phyloP scores from a whole-genome alignment of 53 echinoderm and acorn worm species.

The Apostichopus leukothele region DNA sequence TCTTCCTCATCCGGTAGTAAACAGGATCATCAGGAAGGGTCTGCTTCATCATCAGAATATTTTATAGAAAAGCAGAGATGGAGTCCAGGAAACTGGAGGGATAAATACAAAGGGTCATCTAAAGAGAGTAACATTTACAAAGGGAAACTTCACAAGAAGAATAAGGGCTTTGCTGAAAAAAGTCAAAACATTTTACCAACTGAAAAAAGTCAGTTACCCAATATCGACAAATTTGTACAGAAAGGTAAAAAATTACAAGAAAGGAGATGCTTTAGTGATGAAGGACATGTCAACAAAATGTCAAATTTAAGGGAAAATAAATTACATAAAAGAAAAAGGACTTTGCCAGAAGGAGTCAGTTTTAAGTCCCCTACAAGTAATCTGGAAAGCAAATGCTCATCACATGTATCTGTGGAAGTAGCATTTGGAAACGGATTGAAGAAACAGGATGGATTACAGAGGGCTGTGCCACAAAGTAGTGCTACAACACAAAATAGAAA shows the following conservation, averaged over 20 bases:
- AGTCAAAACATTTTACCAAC: background rate
- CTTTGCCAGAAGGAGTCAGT: background rate
- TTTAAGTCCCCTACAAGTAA: background rate
- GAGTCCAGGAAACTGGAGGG: background rate
- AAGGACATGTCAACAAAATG: background rate
- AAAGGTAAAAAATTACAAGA: background rate
- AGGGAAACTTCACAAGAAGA: background rate
- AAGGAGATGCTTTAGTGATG: background rate
- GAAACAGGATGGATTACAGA: no score
- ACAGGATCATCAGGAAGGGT: background rate
- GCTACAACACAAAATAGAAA: no score
- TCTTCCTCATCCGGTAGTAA: background rate
- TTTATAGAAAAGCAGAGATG: background rate
- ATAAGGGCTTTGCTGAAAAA: background rate
- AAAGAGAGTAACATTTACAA: background rate
- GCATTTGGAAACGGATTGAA: no score
- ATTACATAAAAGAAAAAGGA: background rate
- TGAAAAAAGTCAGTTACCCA: background rate
- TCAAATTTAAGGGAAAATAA: background rate
- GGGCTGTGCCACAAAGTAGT: no score
- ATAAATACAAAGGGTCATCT: constrained; percentile 10
- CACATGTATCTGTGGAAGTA: background rate
- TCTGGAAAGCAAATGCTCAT: background rate
- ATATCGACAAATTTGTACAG: background rate
- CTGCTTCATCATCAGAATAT: background rate